These are phyloP conservation scores for Solenopsis invicta DNA, from an alignment of 1,140 invertebrate genomes.

Conservation along the genomic window DNA sequence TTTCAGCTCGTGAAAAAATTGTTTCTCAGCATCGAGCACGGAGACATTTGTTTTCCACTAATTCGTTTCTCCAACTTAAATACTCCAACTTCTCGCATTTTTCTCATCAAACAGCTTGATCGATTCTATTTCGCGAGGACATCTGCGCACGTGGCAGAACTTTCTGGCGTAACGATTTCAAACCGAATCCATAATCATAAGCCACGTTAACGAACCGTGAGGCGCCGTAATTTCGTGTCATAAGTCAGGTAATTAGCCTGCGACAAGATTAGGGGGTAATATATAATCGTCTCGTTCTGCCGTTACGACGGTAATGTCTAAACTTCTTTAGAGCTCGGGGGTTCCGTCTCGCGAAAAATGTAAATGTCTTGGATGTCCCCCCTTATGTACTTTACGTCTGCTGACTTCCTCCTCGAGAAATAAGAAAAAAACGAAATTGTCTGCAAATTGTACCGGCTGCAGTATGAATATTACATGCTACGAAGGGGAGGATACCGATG, in stretches of 20 bases:
- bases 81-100: background rate
- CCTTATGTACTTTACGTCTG: slow-evolving; percentile 33
- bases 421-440: slow-evolving; percentile 38
- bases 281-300: slow-evolving; percentile 72
- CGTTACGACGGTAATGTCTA: slow-evolving; percentile 60
- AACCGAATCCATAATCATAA: slow-evolving; percentile 66
- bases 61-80: background rate
- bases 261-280: slow-evolving; percentile 71
- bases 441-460: slow-evolving; percentile 54
- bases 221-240: slow-evolving; percentile 62
- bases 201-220: slow-evolving; percentile 72
- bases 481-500: background rate
- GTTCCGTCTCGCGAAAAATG: slow-evolving; percentile 39
- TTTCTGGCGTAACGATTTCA: slow-evolving; percentile 65
- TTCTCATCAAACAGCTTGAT: slow-evolving; percentile 43
- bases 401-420: slow-evolving; percentile 1
- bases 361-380: slow-evolving; percentile 31
- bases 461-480: slow-evolving; percentile 55
- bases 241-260: slow-evolving; percentile 74
- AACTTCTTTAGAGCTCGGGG: slow-evolving; percentile 30
- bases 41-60: background rate
- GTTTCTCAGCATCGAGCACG: too few species aligned
- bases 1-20: background rate
- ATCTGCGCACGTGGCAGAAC: slow-evolving; percentile 41
- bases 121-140: slow-evolving; percentile 66